These are phyloP conservation scores for Sternarchorhynchus goeldii DNA, from an alignment of 2,797 vertebrate species.

Conservation along the genomic window DNA sequence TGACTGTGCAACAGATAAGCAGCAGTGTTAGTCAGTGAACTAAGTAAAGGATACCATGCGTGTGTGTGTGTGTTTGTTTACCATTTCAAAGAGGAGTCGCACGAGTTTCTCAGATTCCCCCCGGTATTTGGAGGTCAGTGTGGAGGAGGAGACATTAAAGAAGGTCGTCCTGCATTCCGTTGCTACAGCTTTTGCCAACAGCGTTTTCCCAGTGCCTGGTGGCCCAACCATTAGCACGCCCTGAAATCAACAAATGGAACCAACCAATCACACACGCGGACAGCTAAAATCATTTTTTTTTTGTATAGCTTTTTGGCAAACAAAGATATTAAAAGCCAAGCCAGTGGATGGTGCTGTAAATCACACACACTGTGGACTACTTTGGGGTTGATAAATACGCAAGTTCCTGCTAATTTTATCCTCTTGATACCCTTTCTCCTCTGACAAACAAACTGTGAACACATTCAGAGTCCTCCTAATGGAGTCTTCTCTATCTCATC, in stretches of 20 bases:
- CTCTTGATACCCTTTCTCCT: too few relatives aligned
- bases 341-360: background rate
- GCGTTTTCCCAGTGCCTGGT: slow-evolving; percentile 96
- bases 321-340: background rate
- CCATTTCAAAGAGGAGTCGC: slow-evolving; percentile 98
- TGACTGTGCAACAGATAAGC: background rate
- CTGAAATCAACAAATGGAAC: slow-evolving; percentile 63
- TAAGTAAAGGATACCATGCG: background rate
- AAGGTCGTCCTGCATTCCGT: slow-evolving; percentile 99
- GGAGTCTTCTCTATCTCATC: too few relatives aligned
- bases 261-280: too few relatives aligned
- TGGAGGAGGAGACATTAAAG: slow-evolving; percentile 97
- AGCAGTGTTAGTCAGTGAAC: background rate
- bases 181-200: slow-evolving; percentile 96
- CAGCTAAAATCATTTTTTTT: too few relatives aligned
- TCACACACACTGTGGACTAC: background rate
- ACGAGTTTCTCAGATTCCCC: slow-evolving; percentile 98
- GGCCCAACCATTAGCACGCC: slow-evolving; percentile 98
- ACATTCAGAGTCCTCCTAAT: too few relatives aligned
- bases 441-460: too few relatives aligned
- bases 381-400: too few relatives aligned
- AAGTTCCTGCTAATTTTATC: too few relatives aligned
- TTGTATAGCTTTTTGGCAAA: background rate
- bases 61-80: slow-evolving; percentile 60
- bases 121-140: slow-evolving; percentile 97